Percentiles rank a stretch among this genome's conserved stretches.
Evolutionary conservation across 2,797 vertebrate genomes (phyloP).

Genomic region (Eptatretus atami): DNA sequence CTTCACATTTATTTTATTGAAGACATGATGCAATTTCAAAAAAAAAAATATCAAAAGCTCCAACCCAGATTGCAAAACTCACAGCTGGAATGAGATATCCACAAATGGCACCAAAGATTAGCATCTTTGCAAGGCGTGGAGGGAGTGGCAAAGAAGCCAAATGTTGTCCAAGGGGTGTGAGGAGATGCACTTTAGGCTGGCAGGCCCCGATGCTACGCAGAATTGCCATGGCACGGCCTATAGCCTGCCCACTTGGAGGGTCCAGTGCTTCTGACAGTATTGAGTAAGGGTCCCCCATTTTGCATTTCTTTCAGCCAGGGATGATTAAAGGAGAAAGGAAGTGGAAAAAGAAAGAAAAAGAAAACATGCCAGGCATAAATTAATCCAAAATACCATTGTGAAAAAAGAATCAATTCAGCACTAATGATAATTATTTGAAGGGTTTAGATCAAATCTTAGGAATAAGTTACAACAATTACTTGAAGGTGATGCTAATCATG

Average conservation of each 20-base stretch:
- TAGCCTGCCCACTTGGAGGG: conserved; percentile 53
- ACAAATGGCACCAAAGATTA: conserved; percentile 76
- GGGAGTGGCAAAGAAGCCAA: conserved; percentile 68
- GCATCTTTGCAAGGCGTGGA: conserved; percentile 95
- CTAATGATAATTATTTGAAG: no score
- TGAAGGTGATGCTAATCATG: no score
- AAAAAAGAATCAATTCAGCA: no score
- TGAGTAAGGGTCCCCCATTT: conserved; percentile 62
- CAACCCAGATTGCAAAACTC: conserved; percentile 12
- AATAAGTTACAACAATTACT: no score
- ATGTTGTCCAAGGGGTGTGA: conserved; percentile 72
- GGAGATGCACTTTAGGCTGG: conserved; percentile 22
- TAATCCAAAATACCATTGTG: no score
- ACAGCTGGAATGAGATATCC: conserved; percentile 74
- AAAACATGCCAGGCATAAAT: no score
- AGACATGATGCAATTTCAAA: not conserved
- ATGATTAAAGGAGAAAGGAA: not conserved
- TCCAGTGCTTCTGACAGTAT: conserved; percentile 58
- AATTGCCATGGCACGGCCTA: conserved; percentile 56
- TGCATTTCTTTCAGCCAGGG: conserved; percentile 36
- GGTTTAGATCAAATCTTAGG: no score
- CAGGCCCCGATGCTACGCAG: conserved; percentile 67
- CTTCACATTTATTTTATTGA: not conserved
- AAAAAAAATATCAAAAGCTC: not conserved
- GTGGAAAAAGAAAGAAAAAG: not conserved